Evolutionary conservation across 2,113 vertebrate species (phyloP), one percentile per base, ranked within the genome.

Genomic region (Saguinus midas): DNA sequence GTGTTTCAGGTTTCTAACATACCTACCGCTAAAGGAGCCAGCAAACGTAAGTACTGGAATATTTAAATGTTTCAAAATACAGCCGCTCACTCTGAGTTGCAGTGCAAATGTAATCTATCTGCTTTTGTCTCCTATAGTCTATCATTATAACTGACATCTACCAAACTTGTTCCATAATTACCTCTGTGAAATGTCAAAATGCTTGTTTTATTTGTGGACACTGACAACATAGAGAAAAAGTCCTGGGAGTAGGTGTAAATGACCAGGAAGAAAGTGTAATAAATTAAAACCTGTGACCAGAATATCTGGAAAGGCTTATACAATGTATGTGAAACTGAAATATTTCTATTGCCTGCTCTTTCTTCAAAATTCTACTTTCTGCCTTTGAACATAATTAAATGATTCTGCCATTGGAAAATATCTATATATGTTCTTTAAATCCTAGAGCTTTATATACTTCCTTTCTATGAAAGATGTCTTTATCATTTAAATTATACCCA

Each of bases 381-480:
- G 43, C 7, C 87, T 95, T 96, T 92, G 37, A 81, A 90, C 32
- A 64, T 8, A 5, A 81, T 91, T 86, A 76, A 70, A 48, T 80
- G 75, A 79, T 85, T 81, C 79, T 75, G 40, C 5, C 43, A 79
- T 35, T 91, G 68, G 29, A 95, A 96, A 96, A 92, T 92, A 83
- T 3, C 27, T 80, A 70, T 14, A 37, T 48, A 76, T 9, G 5
- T 1, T 94, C 37, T 91, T 95, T 83, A 52, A 96, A 50, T 75
- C 40, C 21, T 18, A 83, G 48, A 91, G 43, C 25, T 58, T 73
- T 94, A 48, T 32, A 64, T 32, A 64, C 20, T 87, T 81, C 7
- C 10, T 78, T 95, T 93, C 43, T 75, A 21, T 61, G 52, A 91
- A 17, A 84, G 20, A 58, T 18, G 4, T 55, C 23, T 91, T 81